These are phyloP conservation scores for Ardeotis arabs DNA, from an alignment of 2,113 vertebrate genomes.

Conservation along the genomic window DNA sequence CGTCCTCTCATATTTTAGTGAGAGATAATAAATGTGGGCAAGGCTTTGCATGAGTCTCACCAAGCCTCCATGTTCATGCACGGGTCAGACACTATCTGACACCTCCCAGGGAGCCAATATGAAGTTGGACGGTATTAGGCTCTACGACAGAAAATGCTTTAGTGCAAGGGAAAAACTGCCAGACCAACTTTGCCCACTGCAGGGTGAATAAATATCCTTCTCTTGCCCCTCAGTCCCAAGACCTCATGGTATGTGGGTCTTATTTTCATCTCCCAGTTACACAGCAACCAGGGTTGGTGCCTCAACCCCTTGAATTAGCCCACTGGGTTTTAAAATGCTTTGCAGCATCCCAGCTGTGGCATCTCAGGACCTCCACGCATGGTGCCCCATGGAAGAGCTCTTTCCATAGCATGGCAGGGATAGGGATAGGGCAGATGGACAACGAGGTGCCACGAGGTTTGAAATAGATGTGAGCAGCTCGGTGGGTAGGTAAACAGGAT, in stretches of 20 bases:
- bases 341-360: not conserved
- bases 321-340: not conserved
- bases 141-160: not conserved
- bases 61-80: not conserved
- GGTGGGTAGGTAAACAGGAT: not conserved
- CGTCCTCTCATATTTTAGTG: not conserved
- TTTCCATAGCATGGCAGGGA: not conserved
- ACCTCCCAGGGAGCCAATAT: not conserved
- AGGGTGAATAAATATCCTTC: not conserved
- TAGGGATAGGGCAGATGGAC: not conserved
- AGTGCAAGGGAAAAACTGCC: not conserved
- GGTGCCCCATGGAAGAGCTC: rapidly evolving
- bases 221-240: too few species aligned
- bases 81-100: not conserved
- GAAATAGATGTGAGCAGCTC: not conserved
- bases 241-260: not conserved
- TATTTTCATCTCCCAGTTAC: not conserved
- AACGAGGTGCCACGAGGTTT: not conserved
- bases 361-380: rapidly evolving
- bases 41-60: not conserved
- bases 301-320: rapidly evolving
- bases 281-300: not conserved
- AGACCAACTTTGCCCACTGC: not conserved
- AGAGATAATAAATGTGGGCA: rapidly evolving
- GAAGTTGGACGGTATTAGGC: not conserved